Percentiles rank a stretch among this genome's conserved stretches.
Conservation (phyloP, 2,888 invertebrate species). For the Caenorhabditis doughertyi region DNA sequence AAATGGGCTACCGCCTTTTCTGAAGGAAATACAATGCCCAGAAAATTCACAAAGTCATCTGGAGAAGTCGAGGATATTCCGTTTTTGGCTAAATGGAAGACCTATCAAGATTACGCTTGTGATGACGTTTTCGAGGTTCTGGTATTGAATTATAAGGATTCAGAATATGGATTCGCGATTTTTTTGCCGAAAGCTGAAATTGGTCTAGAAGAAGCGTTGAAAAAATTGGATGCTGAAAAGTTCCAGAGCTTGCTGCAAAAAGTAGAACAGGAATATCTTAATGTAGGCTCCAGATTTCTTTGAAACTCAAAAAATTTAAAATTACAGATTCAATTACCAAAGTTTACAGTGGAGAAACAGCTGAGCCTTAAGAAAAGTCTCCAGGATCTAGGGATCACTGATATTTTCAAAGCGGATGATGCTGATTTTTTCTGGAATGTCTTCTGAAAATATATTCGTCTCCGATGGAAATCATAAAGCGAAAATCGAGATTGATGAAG, state of each 20-base stretch:
- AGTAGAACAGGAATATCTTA: not conserved
- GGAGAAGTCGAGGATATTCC: constrained; percentile 30
- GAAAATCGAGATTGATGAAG: too few relatives aligned
- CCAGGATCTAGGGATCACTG: too few relatives aligned
- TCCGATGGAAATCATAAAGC: not conserved
- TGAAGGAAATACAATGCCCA: not conserved
- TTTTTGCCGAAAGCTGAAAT: constrained; percentile 73
- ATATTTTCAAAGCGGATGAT: too few relatives aligned
- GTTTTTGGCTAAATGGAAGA: constrained; percentile 34
- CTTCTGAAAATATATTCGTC: not conserved
- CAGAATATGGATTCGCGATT: constrained; percentile 65
- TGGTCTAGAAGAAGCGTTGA: constrained; percentile 58
- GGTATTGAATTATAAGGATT: constrained; percentile 65
- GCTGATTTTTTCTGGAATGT: too few relatives aligned
- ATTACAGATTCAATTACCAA: not conserved
- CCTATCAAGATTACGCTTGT: constrained; percentile 21
- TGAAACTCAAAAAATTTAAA: not conserved
- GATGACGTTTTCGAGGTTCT: constrained; percentile 56
- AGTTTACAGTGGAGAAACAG: too few relatives aligned
- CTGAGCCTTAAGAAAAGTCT: too few relatives aligned
- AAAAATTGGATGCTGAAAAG: constrained; percentile 6
- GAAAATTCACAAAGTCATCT: constrained; percentile 22
- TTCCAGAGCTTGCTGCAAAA: constrained; percentile 20
- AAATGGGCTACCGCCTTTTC: constrained; percentile 51
- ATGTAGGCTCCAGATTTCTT: constrained; percentile 21